Percentiles rank a stretch among this genome's conserved stretches.
These are phyloP conservation scores for Ceramica pisi DNA, from an alignment of 2,888 invertebrate genomes.

Conservation along the genomic window DNA sequence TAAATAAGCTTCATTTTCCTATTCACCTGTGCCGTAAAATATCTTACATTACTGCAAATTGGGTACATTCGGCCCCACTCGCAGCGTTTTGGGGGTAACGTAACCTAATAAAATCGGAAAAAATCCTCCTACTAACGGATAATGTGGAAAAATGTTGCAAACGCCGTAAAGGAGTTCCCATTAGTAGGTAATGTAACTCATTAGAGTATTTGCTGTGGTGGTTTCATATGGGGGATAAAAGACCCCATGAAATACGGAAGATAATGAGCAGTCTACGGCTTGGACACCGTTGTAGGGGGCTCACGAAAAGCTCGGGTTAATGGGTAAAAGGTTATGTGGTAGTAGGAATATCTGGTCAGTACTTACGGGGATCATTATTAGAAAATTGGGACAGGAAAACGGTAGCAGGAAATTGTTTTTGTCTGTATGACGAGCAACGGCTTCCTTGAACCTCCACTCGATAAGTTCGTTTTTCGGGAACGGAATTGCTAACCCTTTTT, in stretches of 20 bases:
- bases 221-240: constrained; percentile 32
- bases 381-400: constrained; percentile 29
- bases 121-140: constrained; percentile 72
- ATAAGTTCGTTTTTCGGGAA: constrained; percentile 16
- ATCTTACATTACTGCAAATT: constrained; percentile 82
- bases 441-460: background rate
- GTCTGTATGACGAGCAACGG: background rate
- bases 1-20: constrained; percentile 70
- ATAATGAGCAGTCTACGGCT: constrained; percentile 34
- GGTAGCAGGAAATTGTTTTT: constrained; percentile 11
- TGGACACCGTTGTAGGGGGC: constrained; percentile 16
- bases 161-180: constrained; percentile 56
- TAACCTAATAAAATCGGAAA: constrained; percentile 78
- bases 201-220: constrained; percentile 58
- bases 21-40: constrained; percentile 72
- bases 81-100: constrained; percentile 65
- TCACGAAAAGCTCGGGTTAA: constrained; percentile 35
- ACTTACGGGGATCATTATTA: constrained; percentile 41
- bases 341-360: constrained; percentile 54
- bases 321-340: constrained; percentile 31
- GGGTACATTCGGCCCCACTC: constrained; percentile 70
- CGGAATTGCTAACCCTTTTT: constrained; percentile 32
- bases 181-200: constrained; percentile 59
- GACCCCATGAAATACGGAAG: constrained; percentile 44
- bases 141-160: constrained; percentile 67